Percentiles rank a stretch among this genome's conserved stretches.
These are phyloP conservation scores for Ichneumon xanthorius DNA, from an alignment of 2,888 invertebrate species.

Conservation along the genomic window DNA sequence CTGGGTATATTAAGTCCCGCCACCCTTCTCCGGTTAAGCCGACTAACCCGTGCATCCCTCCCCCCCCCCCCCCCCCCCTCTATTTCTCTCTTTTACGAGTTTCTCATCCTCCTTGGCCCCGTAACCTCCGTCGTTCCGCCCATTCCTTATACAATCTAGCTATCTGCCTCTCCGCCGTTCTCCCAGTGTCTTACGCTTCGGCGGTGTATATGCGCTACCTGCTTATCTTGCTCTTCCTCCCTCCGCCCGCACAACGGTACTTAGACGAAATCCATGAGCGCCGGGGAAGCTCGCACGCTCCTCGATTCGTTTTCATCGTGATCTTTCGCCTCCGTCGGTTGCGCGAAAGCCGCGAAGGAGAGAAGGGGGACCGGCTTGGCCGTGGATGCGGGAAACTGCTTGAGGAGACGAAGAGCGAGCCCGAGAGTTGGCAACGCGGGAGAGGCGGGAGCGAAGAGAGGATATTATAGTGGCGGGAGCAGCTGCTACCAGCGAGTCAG, in stretches of 20 bases:
- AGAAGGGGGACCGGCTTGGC: constrained; percentile 50
- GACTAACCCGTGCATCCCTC: constrained; percentile 59
- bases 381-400: constrained; percentile 67
- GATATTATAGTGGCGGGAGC: constrained; percentile 68
- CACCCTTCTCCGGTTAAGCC: constrained; percentile 69
- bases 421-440: constrained; percentile 51
- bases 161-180: constrained; percentile 42
- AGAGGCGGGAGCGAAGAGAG: constrained; percentile 31
- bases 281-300: constrained; percentile 41
- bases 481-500: constrained; percentile 75
- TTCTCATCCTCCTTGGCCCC: constrained; percentile 49
- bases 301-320: constrained; percentile 63
- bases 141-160: constrained; percentile 62
- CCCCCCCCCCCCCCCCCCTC: constrained; percentile 49
- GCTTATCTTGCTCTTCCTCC: constrained; percentile 40
- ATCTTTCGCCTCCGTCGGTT: constrained; percentile 65
- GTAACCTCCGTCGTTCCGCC: constrained; percentile 60
- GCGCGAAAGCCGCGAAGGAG: constrained; percentile 38
- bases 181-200: constrained; percentile 48
- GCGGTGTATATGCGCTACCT: constrained; percentile 22
- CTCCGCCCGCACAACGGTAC: constrained; percentile 18
- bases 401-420: constrained; percentile 64
- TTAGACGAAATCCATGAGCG: constrained; percentile 23
- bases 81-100: constrained; percentile 40
- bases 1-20: constrained; percentile 69